A percentile compares a stretch with the other conserved stretches of the same genome.
phyloP scores from a whole-genome alignment of 2,113 vertebrate species.

The Panthera tigris region DNA sequence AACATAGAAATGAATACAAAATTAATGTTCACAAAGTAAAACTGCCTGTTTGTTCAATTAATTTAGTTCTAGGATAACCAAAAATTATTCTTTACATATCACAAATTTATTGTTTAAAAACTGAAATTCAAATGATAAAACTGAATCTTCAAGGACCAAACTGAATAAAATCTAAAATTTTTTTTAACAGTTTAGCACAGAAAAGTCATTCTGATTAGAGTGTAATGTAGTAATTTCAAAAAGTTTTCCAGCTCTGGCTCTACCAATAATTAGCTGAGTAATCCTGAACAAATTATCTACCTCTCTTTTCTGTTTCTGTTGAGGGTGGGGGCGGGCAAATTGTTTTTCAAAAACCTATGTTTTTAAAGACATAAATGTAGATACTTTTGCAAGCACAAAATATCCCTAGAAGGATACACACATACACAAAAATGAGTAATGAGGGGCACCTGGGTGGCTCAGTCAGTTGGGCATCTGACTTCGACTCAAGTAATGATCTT shows the following conservation, averaged over 20 bases:
- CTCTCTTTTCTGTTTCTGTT: not conserved
- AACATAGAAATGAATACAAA: not conserved
- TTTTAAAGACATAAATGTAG: not conserved
- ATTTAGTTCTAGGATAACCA: constrained; percentile 14
- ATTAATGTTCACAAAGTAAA: constrained; percentile 9
- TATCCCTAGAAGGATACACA: not conserved
- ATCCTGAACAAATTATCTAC: not conserved
- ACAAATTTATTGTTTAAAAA: constrained; percentile 33
- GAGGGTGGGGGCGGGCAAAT: rapidly evolving
- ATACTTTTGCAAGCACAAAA: not conserved
- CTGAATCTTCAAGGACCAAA: not conserved
- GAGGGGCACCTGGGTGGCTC: not conserved
- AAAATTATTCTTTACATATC: not conserved
- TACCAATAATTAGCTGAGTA: not conserved
- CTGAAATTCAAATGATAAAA: constrained; percentile 51
- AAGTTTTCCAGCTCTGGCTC: not conserved
- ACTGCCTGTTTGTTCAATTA: not conserved
- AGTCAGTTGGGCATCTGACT: too few species aligned
- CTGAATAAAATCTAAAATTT: not conserved
- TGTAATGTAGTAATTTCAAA: not conserved
- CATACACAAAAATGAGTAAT: not conserved
- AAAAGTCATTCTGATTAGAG: not conserved
- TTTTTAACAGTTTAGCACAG: not conserved
- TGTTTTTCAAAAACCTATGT: not conserved
- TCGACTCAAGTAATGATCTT: too few species aligned